Evolutionary conservation across 2,888 invertebrate species (phyloP), one percentile per base, ranked within the genome.

Genomic region (Tinea trinotella): DNA sequence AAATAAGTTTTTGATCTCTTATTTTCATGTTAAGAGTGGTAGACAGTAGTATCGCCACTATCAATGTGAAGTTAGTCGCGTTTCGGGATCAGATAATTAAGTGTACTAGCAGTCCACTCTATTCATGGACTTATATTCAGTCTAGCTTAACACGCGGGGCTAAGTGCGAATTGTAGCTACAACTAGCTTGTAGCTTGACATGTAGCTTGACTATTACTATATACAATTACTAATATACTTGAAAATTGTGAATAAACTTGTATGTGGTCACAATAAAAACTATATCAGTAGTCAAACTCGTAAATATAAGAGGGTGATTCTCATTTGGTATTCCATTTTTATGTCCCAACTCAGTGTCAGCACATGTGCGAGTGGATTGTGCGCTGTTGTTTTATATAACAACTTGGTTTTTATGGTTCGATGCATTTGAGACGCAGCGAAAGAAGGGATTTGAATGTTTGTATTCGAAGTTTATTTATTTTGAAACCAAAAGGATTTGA

Each of bases 241-340:
- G 9, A 30, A 22, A 22, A 30, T 7, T 30, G 30, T 30, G n/a
- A 30, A 30, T 30, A n/a, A n/a, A n/a, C n/a, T n/a, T n/a, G 30
- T 30, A 30, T 30, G 30, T 30, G 22, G 35, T 7, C 35, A 12
- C 35, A 35, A 35, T 15, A 40, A 40, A 40, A 40, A 40, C 13
- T 40, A 13, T 40, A 30, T 30, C 30, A 30, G 30, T 10, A 30
- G 9, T 4, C 30, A 9, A 19, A 18, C 46, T 19, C 46, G 19
- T 19, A 17, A 46, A 40, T 40, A 65, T 70, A 74, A 48, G 48
- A 50, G 24, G 24, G 24, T n/a, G 18, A 72, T 68, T 68, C 68
- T 69, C 69, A 69, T 76, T 71, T 70, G 62, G 68, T 76, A 71
- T 72, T 70, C 66, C 61, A 68, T 72, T 69, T 76, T 76, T 74